phyloP scores from a whole-genome alignment of 2,888 invertebrate species.

The Dendrolimus pini region DNA sequence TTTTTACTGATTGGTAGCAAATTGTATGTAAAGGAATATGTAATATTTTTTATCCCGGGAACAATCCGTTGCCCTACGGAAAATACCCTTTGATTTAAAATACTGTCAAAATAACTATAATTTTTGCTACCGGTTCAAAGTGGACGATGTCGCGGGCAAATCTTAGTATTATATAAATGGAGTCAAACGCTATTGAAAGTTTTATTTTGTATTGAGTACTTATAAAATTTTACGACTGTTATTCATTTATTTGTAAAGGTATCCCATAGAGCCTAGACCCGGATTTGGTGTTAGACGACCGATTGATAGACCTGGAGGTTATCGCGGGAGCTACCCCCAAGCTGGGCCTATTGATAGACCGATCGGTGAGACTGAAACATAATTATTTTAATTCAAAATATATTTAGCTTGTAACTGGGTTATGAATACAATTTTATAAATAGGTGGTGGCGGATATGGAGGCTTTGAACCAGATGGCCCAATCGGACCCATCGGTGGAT shows the following conservation, averaged over 20 bases:
- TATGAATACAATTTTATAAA: not conserved
- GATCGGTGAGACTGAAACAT: constrained; percentile 32
- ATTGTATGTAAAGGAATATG: no score
- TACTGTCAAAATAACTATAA: no score
- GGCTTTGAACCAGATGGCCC: constrained; percentile 62
- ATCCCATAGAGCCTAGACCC: constrained; percentile 61
- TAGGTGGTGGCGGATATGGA: constrained; percentile 35
- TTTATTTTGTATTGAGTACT: not conserved
- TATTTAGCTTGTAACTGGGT: not conserved
- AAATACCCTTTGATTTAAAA: no score
- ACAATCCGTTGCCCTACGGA: no score
- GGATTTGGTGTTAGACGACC: constrained; percentile 52
- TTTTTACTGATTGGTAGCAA: no score
- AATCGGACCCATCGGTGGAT: constrained; percentile 41
- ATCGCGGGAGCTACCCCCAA: constrained; percentile 68
- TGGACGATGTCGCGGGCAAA: no score
- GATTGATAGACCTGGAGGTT: constrained; percentile 64
- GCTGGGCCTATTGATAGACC: constrained; percentile 53
- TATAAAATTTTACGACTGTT: constrained; percentile 17
- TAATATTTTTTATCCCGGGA: no score
- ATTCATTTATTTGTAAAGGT: constrained; percentile 26
- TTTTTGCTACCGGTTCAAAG: no score
- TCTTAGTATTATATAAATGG: no score
- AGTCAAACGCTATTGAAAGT: no score
- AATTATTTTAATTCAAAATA: not conserved